Evolutionary conservation across 1,140 invertebrate genomes (phyloP), one percentile per base, ranked within the genome.

Genomic region (Drosophila seguyi): DNA sequence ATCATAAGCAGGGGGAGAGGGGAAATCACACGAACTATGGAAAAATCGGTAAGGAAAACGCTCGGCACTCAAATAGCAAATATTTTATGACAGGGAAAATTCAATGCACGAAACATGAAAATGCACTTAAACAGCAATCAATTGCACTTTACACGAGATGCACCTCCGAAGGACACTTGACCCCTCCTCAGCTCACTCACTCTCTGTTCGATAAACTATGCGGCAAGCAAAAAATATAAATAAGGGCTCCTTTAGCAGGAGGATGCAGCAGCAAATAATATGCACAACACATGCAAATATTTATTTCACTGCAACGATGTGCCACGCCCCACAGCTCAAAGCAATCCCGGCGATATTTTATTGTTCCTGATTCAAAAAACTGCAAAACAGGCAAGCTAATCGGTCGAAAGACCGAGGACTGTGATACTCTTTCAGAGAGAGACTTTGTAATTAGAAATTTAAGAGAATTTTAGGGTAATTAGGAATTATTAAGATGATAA

Each of bases 61-160:
- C 25, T 42, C 27, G 42, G 53, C 29, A 22, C 38, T 44, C 34
- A 38, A 74, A 76, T 22, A 76, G 73, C 56, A 69, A 77, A 77
- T 68, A 55, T 77, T 55, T 55, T 55, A 77, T 77, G 75, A 77
- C 75, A 78, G 58, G 57, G 74, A 75, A 53, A 68, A 76, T 77
- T 77, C 63, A 77, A 69, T 69, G 63, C 50, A 50, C 65, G 63
- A 36, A 72, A 79, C 76, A 79, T 62, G 75, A 56, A 79, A 79
- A 78, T 61, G 76, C 76, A 78, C 76, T 79, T 79, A 78, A 75
- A 78, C 65, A 42, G 57, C 66, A 71, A 79, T 78, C 76, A 78
- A 79, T 78, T 79, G 76, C 75, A 78, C 75, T 78, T 75, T 76
- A 58, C 74, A 78, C 48, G 38, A 61, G 48, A 55, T 69, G 63